Conservation (phyloP, 2,888 invertebrate genomes). For the Agrochola lychnidis region DNA sequence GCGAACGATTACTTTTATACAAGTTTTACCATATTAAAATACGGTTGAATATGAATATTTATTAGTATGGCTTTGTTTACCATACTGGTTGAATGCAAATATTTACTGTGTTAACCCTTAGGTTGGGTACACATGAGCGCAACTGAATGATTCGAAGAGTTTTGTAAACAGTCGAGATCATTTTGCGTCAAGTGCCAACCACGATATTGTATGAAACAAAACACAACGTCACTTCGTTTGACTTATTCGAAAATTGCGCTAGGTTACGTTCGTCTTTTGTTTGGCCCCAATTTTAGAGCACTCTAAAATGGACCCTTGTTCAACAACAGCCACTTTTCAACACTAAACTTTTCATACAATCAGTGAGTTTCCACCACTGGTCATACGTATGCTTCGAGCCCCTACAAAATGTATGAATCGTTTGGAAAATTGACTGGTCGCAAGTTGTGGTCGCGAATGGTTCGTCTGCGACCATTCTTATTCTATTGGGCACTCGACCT, state of each 20-base stretch:
- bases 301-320: neutral
- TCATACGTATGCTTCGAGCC: too few species aligned
- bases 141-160: neutral
- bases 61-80: conserved; percentile 25
- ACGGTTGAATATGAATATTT: conserved; percentile 27
- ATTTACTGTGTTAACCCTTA: conserved; percentile 38
- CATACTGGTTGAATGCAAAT: conserved; percentile 29
- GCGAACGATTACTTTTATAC: conserved; percentile 11
- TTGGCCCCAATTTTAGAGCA: neutral
- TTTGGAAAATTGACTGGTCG: too few species aligned
- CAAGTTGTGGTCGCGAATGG: neutral
- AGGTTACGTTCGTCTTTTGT: neutral
- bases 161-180: neutral
- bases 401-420: neutral
- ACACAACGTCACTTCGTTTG: too few species aligned
- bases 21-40: conserved; percentile 29
- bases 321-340: neutral
- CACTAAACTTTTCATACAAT: neutral
- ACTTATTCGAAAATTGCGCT: neutral
- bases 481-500: conserved; percentile 5
- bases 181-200: neutral
- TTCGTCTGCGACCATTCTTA: neutral
- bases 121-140: neutral
- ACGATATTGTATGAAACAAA: neutral
- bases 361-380: neutral